Conservation (phyloP, 2,888 invertebrate genomes). For the Pimpla rufipes region DNA sequence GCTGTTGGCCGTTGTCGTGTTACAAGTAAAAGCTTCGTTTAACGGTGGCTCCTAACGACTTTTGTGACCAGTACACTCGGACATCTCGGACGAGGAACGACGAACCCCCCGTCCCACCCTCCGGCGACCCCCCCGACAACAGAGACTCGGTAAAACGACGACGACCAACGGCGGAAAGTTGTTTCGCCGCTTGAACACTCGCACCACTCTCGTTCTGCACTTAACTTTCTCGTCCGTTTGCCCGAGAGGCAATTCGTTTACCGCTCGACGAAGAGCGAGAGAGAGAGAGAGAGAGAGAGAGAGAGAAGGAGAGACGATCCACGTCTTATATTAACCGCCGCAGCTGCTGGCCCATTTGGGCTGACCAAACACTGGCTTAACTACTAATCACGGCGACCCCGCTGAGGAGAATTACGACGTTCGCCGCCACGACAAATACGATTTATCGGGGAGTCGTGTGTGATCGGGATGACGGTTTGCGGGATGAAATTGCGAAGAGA, state of each 20-base stretch:
- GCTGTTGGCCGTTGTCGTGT: not conserved
- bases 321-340: slow-evolving; percentile 61
- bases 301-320: slow-evolving; percentile 1
- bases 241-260: slow-evolving; percentile 63
- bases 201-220: slow-evolving; percentile 43
- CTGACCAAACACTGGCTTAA: slow-evolving; percentile 55
- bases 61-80: slow-evolving; percentile 21
- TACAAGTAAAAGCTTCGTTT: slow-evolving; percentile 50
- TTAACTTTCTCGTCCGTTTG: slow-evolving; percentile 54
- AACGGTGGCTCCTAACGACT: slow-evolving; percentile 45
- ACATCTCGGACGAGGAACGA: slow-evolving; percentile 6
- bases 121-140: not conserved
- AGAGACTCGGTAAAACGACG: slow-evolving; percentile 45
- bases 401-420: slow-evolving; percentile 47
- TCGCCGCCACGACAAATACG: not conserved
- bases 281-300: slow-evolving; percentile 21
- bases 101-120: not conserved
- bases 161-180: slow-evolving; percentile 49
- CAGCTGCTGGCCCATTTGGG: slow-evolving; percentile 49
- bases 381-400: slow-evolving; percentile 62
- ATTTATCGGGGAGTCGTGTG: slow-evolving; percentile 43
- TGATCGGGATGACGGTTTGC: not conserved
- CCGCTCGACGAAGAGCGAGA: slow-evolving; percentile 1
- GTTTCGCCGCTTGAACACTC: slow-evolving; percentile 26
- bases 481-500: not conserved